phyloP scores from a whole-genome alignment of 2,888 invertebrate species.

The Erynnis tages region DNA sequence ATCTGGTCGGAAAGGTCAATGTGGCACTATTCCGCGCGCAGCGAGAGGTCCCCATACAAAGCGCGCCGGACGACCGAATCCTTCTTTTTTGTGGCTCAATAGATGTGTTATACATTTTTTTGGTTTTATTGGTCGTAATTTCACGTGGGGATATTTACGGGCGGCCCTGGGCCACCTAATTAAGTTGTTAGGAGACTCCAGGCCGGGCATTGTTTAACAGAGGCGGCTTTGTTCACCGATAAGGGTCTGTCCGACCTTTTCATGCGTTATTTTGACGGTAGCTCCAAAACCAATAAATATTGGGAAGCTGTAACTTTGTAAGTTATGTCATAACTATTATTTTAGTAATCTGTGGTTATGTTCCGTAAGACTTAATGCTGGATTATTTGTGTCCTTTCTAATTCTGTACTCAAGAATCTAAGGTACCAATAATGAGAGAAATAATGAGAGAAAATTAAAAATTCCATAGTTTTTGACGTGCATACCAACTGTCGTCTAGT shows the following conservation, averaged over 20 bases:
- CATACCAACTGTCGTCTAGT: too few relatives aligned
- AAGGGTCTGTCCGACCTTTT: slow-evolving; percentile 52
- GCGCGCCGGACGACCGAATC: slow-evolving; percentile 72
- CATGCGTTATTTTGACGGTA: slow-evolving; percentile 66
- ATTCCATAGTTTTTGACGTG: too few relatives aligned
- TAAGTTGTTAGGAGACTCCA: slow-evolving; percentile 77
- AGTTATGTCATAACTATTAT: too few relatives aligned
- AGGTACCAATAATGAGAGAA: too few relatives aligned
- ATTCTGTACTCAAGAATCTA: too few relatives aligned
- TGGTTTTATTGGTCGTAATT: slow-evolving; percentile 79
- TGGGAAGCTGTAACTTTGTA: too few relatives aligned
- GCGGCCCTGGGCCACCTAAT: slow-evolving; percentile 77
- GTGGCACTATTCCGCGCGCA: slow-evolving; percentile 47
- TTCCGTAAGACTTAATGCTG: too few relatives aligned
- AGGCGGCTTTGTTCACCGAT: slow-evolving; percentile 63
- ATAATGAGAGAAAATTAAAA: too few relatives aligned
- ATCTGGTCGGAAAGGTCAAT: slow-evolving; percentile 27
- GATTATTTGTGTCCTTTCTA: too few relatives aligned
- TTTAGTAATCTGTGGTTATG: too few relatives aligned
- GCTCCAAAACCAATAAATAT: slow-evolving; percentile 39
- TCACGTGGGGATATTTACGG: slow-evolving; percentile 79
- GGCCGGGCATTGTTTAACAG: slow-evolving; percentile 71
- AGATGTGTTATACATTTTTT: slow-evolving; percentile 81
- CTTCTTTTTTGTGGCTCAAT: slow-evolving; percentile 76
- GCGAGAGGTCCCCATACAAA: slow-evolving; percentile 73